Evolutionary conservation across 2,888 invertebrate genomes (phyloP), one percentile per base, ranked within the genome.

Genomic region (Acanthosoma haemorrhoidale): DNA sequence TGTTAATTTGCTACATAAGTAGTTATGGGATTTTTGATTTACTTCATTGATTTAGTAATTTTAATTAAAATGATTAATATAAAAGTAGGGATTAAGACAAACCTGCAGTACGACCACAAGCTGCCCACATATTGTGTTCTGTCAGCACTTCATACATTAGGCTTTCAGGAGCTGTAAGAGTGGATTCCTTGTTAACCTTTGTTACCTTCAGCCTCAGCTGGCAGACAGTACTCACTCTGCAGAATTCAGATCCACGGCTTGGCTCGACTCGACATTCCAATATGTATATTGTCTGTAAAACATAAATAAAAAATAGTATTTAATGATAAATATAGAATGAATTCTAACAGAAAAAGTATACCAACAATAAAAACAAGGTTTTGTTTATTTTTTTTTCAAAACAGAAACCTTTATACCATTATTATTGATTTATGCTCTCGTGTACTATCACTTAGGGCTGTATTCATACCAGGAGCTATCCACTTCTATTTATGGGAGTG

Each of bases 71-170:
- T 59, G 21, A 59, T n/a, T 69, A 58, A 59, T 16, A 4, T 31
- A 13, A 25, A 15, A 39, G 43, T 63, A 57, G 67, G 8, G 11
- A 15, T 21, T 51, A n/a, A 68, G 59, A 39, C 21, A 77, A 78
- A 84, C 94, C 95, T 76, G 94, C 92, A 31, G 94, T 92, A 69
- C 93, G 85, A 2, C 95, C 95, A 77, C 93, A 88, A 29, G 96
- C 91, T 0, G 94, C 94, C 96, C 96, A 96, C 84, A 92, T 88
- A 36, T 90, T 89, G 79, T 93, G 93, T 80, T 96, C 96, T 13
- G 92, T 92, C 63, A 94, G 81, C 9, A 96, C 94, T 81, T 96
- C 95, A 79, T 96, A 96, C 93, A 96, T 94, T 0, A 96, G 84
- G 4, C 88, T 88, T 15, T 64, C 64, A 2, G 39, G 25, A 16